Conservation (phyloP, 2,797 vertebrate genomes). For the Adrianichthys oophorus region DNA sequence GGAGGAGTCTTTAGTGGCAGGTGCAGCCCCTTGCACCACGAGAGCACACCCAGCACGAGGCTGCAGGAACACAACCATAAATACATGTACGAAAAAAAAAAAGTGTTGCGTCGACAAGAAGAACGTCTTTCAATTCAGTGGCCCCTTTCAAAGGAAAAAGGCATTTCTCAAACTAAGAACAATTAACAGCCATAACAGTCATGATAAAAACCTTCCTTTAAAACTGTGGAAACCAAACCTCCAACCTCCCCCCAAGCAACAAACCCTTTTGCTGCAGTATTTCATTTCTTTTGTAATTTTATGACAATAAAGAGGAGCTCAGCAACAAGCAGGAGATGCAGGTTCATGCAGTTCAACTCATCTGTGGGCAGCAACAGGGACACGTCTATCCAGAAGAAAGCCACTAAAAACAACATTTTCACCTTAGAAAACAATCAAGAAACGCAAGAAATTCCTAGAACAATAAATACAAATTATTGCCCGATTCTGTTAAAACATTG, state of each 20-base stretch:
- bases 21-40: conserved; percentile 21
- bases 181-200: conserved; percentile 39
- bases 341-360: conserved; percentile 19
- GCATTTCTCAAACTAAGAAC: conserved; percentile 21
- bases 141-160: conserved; percentile 61
- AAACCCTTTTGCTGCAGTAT: conserved; percentile 6
- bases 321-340: conserved; percentile 36
- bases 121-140: conserved; percentile 71
- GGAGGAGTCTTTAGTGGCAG: conserved; percentile 9
- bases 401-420: conserved; percentile 15
- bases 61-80: conserved; percentile 60
- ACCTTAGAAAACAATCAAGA: conserved; percentile 42
- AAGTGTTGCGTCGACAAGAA: conserved; percentile 69
- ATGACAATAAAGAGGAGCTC: conserved; percentile 42
- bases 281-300: conserved; percentile 17
- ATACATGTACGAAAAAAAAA: conserved; percentile 53
- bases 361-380: conserved; percentile 52
- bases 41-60: conserved; percentile 39
- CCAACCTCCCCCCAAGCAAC: conserved; percentile 1
- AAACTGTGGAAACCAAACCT: conserved; percentile 34
- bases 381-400: conserved; percentile 26
- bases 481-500: background rate
- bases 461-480: conserved; percentile 10
- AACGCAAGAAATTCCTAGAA: no score
- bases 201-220: conserved; percentile 46